Percentiles rank a stretch among this genome's conserved stretches.
Evolutionary conservation across 1,140 invertebrate species (phyloP).

Genomic region (silkworm (Bombyx mori)): ASM3026992v2 NC_085116.1:16350001-16350500

Average conservation of each 20-base stretch:
- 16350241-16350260: conserved; percentile 32
- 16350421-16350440: conserved; percentile 10
- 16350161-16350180: conserved; percentile 49
- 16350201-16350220: conserved; percentile 51
- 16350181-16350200: conserved; percentile 70
- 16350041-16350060: no score
- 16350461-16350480: conserved; percentile 29
- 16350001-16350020: no score
- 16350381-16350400: conserved; percentile 48
- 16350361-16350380: conserved; percentile 44
- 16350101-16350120: not conserved
- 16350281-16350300: conserved; percentile 33
- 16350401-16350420: not conserved
- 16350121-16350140: conserved; percentile 26
- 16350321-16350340: conserved; percentile 25
- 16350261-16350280: conserved; percentile 42
- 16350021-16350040: no score
- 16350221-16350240: conserved; percentile 28
- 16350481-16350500: conserved; percentile 41
- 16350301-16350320: conserved; percentile 35
- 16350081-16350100: conserved; percentile 7
- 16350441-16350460: conserved; percentile 22
- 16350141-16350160: conserved; percentile 55
- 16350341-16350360: conserved; percentile 21
- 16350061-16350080: not conserved